These are phyloP conservation scores for Cyanocitta stelleri DNA, from an alignment of 2,113 vertebrate genomes.

Conservation along the genomic window DNA sequence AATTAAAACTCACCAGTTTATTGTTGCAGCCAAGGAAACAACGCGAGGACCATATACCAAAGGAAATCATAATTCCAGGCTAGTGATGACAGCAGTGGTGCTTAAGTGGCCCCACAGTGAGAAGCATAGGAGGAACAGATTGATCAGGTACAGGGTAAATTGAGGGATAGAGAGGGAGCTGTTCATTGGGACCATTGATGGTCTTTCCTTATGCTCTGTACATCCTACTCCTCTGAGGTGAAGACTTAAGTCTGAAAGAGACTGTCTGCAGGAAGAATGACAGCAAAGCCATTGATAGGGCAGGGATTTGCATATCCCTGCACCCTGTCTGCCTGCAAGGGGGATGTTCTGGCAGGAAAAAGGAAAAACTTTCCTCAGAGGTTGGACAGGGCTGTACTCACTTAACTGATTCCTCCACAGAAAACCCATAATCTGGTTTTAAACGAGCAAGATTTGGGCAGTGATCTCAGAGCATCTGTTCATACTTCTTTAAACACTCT, in stretches of 20 bases:
- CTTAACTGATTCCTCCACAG: not conserved
- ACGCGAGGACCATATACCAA: not conserved
- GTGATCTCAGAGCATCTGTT: not conserved
- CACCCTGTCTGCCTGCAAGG: not conserved
- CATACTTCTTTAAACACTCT: not conserved
- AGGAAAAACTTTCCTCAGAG: not conserved
- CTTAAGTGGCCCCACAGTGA: not conserved
- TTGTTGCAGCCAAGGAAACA: not conserved
- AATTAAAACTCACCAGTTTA: not conserved
- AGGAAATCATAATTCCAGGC: not conserved
- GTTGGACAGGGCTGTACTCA: not conserved
- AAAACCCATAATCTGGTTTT: not conserved
- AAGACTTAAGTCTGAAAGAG: not conserved
- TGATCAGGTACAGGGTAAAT: not conserved
- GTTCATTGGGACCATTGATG: rapidly evolving
- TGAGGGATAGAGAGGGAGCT: not conserved
- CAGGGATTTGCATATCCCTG: not conserved
- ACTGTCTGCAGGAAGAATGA: not conserved
- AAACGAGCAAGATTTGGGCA: not conserved
- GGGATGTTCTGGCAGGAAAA: not conserved
- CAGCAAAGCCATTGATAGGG: not conserved
- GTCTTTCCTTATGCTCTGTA: not conserved
- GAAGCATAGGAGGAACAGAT: not conserved
- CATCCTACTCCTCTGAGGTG: not conserved
- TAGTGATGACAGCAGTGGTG: not conserved